phyloP scores from a whole-genome alignment of 2,113 vertebrate genomes.

The Tylochromis polylepis region DNA sequence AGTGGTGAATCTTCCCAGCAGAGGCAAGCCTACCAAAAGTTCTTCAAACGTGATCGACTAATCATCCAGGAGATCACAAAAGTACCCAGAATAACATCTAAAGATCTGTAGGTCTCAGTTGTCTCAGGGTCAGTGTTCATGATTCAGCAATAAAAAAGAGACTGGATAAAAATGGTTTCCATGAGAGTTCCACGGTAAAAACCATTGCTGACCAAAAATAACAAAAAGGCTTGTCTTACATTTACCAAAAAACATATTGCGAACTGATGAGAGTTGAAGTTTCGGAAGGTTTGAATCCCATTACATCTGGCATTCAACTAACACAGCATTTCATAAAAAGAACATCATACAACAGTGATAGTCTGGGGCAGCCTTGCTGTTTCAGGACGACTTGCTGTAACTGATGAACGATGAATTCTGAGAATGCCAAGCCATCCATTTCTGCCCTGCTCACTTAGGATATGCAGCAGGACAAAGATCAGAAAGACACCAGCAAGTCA shows the following conservation, averaged over 20 bases:
- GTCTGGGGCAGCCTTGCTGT: background rate
- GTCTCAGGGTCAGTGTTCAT: background rate
- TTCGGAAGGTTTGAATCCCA: background rate
- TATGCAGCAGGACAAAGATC: too few relatives aligned
- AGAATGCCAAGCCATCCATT: background rate
- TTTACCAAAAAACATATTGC: background rate
- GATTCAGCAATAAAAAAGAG: background rate
- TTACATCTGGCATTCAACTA: background rate
- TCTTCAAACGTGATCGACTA: background rate
- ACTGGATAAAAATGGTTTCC: background rate
- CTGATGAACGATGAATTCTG: background rate
- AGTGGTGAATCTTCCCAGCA: background rate
- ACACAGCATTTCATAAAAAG: background rate
- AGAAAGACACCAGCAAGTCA: too few relatives aligned
- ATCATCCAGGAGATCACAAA: background rate
- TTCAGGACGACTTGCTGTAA: background rate
- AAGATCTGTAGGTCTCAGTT: background rate
- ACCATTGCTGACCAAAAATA: background rate
- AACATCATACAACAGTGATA: background rate
- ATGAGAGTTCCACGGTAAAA: background rate
- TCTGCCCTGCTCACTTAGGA: background rate
- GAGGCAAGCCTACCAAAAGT: background rate
- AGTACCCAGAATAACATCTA: background rate
- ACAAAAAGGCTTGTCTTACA: background rate
- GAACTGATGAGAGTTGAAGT: background rate